These are phyloP conservation scores for Meloidogyne floridensis DNA, from an alignment of 1,140 invertebrate species.

Conservation along the genomic window DNA sequence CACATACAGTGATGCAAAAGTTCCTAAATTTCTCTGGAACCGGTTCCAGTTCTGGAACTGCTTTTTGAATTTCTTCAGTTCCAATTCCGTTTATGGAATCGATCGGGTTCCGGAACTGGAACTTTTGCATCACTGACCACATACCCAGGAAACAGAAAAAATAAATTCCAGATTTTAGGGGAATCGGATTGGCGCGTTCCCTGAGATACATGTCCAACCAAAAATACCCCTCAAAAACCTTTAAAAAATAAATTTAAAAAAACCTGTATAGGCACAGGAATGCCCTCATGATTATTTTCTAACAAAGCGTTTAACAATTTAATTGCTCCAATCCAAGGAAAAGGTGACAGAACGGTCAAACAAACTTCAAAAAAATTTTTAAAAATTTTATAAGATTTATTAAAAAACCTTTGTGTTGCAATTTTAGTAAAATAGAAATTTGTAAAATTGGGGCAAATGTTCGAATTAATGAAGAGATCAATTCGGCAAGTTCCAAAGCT, in stretches of 20 bases:
- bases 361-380: constrained; percentile 19
- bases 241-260: constrained; percentile 1
- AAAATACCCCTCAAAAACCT: too few species aligned
- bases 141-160: too few species aligned
- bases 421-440: background rate
- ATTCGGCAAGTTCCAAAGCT: constrained; percentile 27
- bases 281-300: constrained; percentile 28
- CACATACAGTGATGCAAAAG: too few species aligned
- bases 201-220: too few species aligned
- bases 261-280: constrained; percentile 38
- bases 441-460: constrained; percentile 26
- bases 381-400: background rate
- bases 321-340: constrained; percentile 21
- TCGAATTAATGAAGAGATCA: constrained; percentile 24
- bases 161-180: too few species aligned
- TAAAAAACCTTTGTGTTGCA: constrained; percentile 27
- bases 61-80: too few species aligned
- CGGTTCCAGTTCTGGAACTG: too few species aligned
- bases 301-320: constrained; percentile 37
- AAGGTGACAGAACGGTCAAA: background rate
- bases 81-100: too few species aligned
- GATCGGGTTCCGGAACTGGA: too few species aligned
- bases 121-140: too few species aligned
- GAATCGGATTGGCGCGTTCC: too few species aligned
- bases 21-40: too few species aligned